phyloP scores from a whole-genome alignment of 2,888 invertebrate genomes.

The Podabrus alpinus region DNA sequence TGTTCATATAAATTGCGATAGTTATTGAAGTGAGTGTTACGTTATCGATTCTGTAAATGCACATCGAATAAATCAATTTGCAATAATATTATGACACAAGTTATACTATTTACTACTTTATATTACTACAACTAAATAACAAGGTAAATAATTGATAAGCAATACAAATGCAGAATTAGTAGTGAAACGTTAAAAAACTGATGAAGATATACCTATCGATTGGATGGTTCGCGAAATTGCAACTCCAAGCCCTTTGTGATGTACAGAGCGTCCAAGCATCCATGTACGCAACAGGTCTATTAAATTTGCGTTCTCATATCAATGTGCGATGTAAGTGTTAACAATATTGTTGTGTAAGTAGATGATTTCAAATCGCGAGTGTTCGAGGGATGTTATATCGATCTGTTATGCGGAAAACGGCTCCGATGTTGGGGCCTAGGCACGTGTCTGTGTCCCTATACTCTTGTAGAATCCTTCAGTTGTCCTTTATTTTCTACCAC shows the following conservation, averaged over 20 bases:
- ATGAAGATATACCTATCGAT: conserved; percentile 37
- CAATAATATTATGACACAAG: background rate
- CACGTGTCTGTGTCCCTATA: conserved; percentile 51
- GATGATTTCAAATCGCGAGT: conserved; percentile 39
- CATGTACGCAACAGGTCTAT: conserved; percentile 48
- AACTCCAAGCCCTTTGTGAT: conserved; percentile 21
- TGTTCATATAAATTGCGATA: background rate
- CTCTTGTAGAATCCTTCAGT: conserved; percentile 54
- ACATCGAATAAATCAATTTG: background rate
- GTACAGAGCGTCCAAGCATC: conserved; percentile 24
- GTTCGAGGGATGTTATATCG: conserved; percentile 48
- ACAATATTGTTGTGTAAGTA: conserved; percentile 44
- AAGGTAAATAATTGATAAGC: background rate
- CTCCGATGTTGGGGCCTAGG: conserved; percentile 49
- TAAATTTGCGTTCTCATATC: conserved; percentile 51
- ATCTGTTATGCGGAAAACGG: conserved; percentile 45
- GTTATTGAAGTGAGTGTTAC: background rate
- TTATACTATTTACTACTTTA: background rate
- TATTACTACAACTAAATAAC: background rate
- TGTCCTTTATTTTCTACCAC: conserved; percentile 53
- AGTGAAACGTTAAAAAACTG: background rate
- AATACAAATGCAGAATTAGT: background rate
- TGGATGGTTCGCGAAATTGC: conserved; percentile 33
- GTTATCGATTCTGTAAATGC: background rate
- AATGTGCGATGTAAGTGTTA: conserved; percentile 51